Evolutionary conservation across 1,140 invertebrate genomes (phyloP), one percentile per base, ranked within the genome.

Genomic region (Cydia splendana): DNA sequence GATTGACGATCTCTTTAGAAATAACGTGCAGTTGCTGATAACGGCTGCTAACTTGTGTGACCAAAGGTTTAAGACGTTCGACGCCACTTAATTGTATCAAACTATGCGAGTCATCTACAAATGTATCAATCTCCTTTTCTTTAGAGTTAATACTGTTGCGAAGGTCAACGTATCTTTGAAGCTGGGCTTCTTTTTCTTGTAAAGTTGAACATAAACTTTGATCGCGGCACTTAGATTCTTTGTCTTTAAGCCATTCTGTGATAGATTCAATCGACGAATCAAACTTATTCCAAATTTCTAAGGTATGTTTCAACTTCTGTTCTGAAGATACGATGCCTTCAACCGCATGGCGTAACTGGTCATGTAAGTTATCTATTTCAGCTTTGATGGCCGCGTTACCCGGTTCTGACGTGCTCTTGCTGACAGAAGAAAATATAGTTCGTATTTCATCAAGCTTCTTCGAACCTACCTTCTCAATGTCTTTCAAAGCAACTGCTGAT

Each of bases 21-120:
- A 97, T 93, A 15, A 96, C 94, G 82, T 96, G 96, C 30, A 99
- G 91, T 71, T 96, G 94, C 90, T 98, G 97, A 88, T 99, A 99
- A 83, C 97, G 95, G 84, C 96, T 98, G 82, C 96, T 98, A 15
- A 98, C 96, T 94, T 99, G 98, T 0, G 97, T 97, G 20, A 98
- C 96, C 75, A 98, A 93, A 7, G 97, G 97, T 88, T 98, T 98
- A 5, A 99, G 95, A 74, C 97, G 95, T 80, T 98, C 97, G 1
- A 97, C 96, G 2, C 96, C 96, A 90, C 97, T 98, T 2, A 95
- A 94, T 87, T 98, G 97, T 0, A 98, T 94, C 69, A 99, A 93
- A 30, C 95, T 95, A 87, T 99, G 97, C n/a, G 97, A 97, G 81
- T 96, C 96, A 91, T 99, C 98, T 12, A 98, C 95, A 89, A 99